phyloP scores from a whole-genome alignment of 2,797 vertebrate species.

The Urophycis tenuis region DNA sequence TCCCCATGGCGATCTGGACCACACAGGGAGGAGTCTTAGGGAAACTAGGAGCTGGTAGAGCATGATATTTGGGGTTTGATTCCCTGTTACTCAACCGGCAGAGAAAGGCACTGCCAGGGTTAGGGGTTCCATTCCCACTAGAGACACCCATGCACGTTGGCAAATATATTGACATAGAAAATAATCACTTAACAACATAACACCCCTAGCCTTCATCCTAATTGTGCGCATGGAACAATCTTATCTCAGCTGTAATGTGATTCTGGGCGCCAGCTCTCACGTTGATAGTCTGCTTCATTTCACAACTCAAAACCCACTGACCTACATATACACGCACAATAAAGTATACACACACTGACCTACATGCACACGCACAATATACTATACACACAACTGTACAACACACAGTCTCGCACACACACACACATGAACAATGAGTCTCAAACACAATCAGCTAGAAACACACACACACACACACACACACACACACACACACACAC shows the following conservation, averaged over 20 bases:
- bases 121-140: background rate
- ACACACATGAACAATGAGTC: too few relatives aligned
- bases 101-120: background rate
- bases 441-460: background rate
- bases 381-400: background rate
- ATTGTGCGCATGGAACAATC: background rate
- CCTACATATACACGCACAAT: background rate
- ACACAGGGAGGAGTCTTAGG: too few relatives aligned
- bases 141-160: background rate
- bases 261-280: too few relatives aligned
- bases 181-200: too few relatives aligned
- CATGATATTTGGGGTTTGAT: too few relatives aligned
- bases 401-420: too few relatives aligned
- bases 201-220: background rate
- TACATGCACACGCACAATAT: background rate
- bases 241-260: background rate
- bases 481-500: background rate
- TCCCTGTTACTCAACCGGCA: background rate
- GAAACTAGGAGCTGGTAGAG: too few relatives aligned
- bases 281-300: background rate
- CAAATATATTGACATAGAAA: background rate
- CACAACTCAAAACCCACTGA: background rate
- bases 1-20: conserved; percentile 88
- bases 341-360: background rate
- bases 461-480: background rate